These are phyloP conservation scores for Tigriopus japonicus DNA, from an alignment of 1,140 invertebrate species.

Conservation along the genomic window DNA sequence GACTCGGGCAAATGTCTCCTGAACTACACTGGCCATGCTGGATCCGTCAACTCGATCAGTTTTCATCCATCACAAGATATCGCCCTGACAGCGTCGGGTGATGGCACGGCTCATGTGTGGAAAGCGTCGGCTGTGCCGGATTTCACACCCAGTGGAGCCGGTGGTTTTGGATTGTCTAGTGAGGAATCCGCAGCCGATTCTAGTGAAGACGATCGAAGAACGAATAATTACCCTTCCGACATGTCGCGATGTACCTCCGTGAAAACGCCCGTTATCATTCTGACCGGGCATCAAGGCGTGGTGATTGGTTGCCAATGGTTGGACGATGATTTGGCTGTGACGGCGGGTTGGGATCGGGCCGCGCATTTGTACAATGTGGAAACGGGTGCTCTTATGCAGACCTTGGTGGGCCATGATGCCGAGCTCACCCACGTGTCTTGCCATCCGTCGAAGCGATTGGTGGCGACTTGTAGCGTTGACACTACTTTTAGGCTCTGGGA, in stretches of 20 bases:
- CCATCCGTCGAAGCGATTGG: slow-evolving; percentile 69
- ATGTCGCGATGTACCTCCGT: neutral
- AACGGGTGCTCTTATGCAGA: slow-evolving; percentile 5
- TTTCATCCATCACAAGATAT: slow-evolving; percentile 84
- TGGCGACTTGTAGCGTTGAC: slow-evolving; percentile 87
- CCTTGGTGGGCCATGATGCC: slow-evolving; percentile 65
- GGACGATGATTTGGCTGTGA: neutral
- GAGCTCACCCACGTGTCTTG: slow-evolving; percentile 80
- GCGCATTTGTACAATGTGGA: slow-evolving; percentile 3
- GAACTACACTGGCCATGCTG: slow-evolving; percentile 79
- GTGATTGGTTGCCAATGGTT: slow-evolving; percentile 6
- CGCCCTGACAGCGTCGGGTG: slow-evolving; percentile 80
- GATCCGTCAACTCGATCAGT: slow-evolving; percentile 89
- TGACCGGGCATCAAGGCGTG: neutral
- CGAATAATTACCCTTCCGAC: no score
- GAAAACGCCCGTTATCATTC: neutral
- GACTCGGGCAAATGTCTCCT: slow-evolving; percentile 70
- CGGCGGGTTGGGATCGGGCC: neutral
- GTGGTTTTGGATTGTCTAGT: neutral
- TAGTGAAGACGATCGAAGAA: neutral
- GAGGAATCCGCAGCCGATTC: slow-evolving; percentile 6
- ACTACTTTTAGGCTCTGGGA: slow-evolving; percentile 96
- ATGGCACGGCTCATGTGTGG: slow-evolving; percentile 91
- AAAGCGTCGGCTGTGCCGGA: slow-evolving; percentile 21
- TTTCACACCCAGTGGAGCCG: neutral